Evolutionary conservation across 2,888 invertebrate species (phyloP).

Genomic region (Monoplex corrugatus): DNA sequence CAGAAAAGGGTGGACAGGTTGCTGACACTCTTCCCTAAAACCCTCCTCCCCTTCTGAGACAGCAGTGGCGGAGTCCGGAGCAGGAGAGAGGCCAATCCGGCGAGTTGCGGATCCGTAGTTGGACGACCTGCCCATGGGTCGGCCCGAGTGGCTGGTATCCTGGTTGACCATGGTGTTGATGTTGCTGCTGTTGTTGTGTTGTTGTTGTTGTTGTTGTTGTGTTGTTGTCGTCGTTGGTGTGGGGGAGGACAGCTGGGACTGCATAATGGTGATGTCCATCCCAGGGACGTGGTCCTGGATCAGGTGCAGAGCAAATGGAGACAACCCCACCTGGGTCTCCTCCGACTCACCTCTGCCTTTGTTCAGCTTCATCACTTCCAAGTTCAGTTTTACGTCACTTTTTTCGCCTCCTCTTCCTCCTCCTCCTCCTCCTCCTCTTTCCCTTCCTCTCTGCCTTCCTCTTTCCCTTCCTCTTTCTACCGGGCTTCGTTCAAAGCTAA

Average conservation of each 20-base stretch:
- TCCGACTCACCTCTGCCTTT: too few species aligned
- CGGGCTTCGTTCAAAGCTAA: too few species aligned
- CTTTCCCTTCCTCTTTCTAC: neutral
- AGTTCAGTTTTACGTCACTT: neutral
- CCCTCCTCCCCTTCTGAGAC: too few species aligned
- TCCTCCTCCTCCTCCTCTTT: slow-evolving; percentile 26
- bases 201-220: neutral
- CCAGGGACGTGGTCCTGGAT: neutral
- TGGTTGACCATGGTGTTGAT: neutral
- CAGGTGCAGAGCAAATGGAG: too few species aligned
- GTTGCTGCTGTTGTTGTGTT: neutral
- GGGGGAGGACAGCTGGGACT: neutral
- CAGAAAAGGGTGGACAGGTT: slow-evolving; percentile 41
- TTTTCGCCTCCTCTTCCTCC: neutral
- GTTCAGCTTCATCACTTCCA: slow-evolving; percentile 33
- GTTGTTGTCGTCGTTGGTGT: neutral
- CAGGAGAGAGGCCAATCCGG: neutral
- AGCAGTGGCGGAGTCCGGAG: neutral
- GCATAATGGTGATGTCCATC: neutral
- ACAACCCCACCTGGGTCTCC: too few species aligned
- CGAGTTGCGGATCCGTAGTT: slow-evolving; percentile 9
- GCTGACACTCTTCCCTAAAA: neutral
- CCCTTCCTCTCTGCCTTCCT: neutral
- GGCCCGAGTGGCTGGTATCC: neutral
- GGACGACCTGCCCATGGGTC: neutral